These are phyloP conservation scores for Stichopus chloronotus DNA, from an alignment of 35 echinoderm and acorn worm genomes.

Conservation along the genomic window DNA sequence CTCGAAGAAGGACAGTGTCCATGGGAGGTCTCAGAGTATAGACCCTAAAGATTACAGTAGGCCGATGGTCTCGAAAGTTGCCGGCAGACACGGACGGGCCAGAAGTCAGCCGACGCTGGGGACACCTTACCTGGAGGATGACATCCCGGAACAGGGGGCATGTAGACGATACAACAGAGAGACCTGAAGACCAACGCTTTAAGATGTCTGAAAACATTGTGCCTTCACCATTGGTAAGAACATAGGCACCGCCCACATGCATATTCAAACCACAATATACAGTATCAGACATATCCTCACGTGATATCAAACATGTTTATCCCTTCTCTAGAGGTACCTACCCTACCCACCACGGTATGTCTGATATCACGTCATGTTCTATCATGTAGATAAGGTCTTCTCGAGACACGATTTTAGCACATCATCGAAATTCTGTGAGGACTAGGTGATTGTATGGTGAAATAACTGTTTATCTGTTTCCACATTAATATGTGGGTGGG, in stretches of 20 bases:
- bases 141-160: conserved; percentile 25
- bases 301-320: too few relatives aligned
- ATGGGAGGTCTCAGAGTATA: conserved; percentile 13
- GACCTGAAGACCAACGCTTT: background rate
- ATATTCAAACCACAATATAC: too few relatives aligned
- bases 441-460: too few relatives aligned
- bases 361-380: too few relatives aligned
- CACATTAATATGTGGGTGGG: too few relatives aligned
- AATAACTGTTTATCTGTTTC: too few relatives aligned
- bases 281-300: too few relatives aligned
- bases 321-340: too few relatives aligned
- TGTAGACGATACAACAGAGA: background rate
- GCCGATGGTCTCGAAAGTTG: background rate
- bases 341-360: too few relatives aligned
- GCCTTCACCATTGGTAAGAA: conserved; percentile 50
- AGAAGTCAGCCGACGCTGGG: conserved; percentile 9
- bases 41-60: conserved; percentile 1
- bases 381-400: too few relatives aligned
- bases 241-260: background rate
- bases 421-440: too few relatives aligned
- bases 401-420: too few relatives aligned
- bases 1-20: background rate
- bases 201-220: background rate
- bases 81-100: background rate
- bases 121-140: background rate